phyloP scores from a whole-genome alignment of 2,888 invertebrate species.

The Pardosa pseudoannulata region DNA sequence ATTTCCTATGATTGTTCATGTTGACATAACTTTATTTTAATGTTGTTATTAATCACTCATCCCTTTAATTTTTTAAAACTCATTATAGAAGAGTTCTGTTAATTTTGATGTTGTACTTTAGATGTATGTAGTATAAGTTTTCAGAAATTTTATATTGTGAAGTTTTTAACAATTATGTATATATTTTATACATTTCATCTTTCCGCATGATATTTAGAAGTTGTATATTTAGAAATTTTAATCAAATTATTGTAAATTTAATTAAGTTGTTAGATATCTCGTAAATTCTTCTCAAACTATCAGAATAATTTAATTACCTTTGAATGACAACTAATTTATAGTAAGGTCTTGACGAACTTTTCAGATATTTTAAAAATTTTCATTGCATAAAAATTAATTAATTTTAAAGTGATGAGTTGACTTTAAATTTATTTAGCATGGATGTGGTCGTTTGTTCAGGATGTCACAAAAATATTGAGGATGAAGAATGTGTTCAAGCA shows the following conservation, averaged over 20 bases:
- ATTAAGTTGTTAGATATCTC: no score
- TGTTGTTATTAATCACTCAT: neutral
- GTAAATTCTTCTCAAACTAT: no score
- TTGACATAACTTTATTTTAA: neutral
- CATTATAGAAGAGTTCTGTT: no score
- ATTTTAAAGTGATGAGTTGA: neutral
- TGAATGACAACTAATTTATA: neutral
- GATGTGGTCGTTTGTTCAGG: conserved; percentile 53
- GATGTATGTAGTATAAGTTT: no score
- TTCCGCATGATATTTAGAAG: no score
- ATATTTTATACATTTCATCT: no score
- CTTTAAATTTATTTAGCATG: neutral
- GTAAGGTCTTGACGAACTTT: neutral
- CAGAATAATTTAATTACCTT: neutral
- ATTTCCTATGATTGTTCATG: neutral
- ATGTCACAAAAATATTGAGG: conserved; percentile 43
- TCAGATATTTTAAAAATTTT: neutral
- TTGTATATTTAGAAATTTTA: no score
- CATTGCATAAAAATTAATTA: neutral
- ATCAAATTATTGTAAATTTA: no score
- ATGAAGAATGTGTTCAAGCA: conserved; percentile 61
- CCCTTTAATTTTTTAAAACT: no score
- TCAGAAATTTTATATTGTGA: no score
- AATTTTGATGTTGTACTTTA: no score
- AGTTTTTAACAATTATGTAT: no score